Evolutionary conservation across 2,797 vertebrate species (phyloP).

Genomic region (Acomys russatus): DNA sequence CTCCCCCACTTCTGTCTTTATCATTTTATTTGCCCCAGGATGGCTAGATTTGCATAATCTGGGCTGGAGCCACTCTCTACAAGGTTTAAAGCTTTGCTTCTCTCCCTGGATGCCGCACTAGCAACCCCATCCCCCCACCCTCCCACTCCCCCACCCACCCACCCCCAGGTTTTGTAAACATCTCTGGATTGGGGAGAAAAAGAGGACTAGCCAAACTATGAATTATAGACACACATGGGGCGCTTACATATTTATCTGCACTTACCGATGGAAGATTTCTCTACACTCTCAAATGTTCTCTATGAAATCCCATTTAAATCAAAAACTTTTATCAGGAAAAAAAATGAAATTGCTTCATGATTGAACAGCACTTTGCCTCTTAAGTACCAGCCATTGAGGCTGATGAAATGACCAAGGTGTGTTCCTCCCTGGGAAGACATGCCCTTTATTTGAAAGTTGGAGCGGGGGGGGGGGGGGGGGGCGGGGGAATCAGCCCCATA

Average conservation of each 20-base stretch:
- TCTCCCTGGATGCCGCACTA: not conserved
- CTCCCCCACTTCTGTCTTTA: slow-evolving; percentile 53
- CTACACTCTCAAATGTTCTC: slow-evolving; percentile 75
- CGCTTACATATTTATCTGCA: slow-evolving; percentile 67
- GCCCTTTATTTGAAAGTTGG: slow-evolving; percentile 92
- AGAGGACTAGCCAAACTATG: slow-evolving; percentile 42
- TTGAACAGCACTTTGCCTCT: slow-evolving; percentile 80
- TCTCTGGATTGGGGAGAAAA: slow-evolving; percentile 25
- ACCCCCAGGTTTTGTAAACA: slow-evolving; percentile 59
- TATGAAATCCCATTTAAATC: slow-evolving; percentile 80
- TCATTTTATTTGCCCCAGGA: slow-evolving; percentile 33
- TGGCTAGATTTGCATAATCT: slow-evolving; percentile 66
- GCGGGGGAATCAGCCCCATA: slow-evolving; percentile 88
- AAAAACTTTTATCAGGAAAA: slow-evolving; percentile 67
- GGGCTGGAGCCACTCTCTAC: not conserved
- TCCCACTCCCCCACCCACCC: not conserved
- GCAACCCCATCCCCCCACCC: not conserved
- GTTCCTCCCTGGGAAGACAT: slow-evolving; percentile 89
- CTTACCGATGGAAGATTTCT: slow-evolving; percentile 50
- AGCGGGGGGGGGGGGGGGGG: slow-evolving; percentile 92
- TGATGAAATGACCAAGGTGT: slow-evolving; percentile 75
- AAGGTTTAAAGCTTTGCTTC: slow-evolving; percentile 44
- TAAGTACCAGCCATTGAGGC: slow-evolving; percentile 77
- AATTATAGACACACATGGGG: slow-evolving; percentile 62
- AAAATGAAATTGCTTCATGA: slow-evolving; percentile 81